phyloP scores from a whole-genome alignment of 2,113 vertebrate genomes.

The Eulemur macaco region DNA sequence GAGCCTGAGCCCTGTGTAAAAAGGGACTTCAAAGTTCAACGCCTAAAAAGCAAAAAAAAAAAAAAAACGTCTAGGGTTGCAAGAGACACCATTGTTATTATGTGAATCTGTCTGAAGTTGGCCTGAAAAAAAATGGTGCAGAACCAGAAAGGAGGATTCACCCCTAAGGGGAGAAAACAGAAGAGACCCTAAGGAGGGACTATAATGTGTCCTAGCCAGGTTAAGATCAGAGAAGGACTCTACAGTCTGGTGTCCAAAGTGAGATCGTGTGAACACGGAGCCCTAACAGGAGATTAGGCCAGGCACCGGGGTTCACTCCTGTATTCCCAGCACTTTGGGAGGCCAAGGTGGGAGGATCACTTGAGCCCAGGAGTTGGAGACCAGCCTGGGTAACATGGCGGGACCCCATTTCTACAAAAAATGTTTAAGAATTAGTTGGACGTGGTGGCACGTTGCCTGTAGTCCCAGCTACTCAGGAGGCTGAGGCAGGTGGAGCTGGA shows the following conservation, averaged over 20 bases:
- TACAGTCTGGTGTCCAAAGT: background rate
- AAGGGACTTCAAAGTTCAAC: background rate
- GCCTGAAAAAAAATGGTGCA: background rate
- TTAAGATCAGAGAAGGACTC: background rate
- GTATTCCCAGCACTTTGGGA: too few species aligned
- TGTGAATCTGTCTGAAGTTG: background rate
- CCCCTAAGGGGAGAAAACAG: background rate
- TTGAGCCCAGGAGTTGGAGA: too few species aligned
- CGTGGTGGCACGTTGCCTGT: too few species aligned
- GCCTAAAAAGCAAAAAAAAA: background rate
- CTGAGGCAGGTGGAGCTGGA: too few species aligned
- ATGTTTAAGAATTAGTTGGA: too few species aligned
- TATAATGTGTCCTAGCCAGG: background rate
- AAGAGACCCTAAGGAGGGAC: background rate
- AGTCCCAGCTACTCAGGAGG: too few species aligned
- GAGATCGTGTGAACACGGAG: background rate
- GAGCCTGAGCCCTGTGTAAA: background rate
- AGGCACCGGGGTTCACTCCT: too few species aligned
- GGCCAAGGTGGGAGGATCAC: too few species aligned
- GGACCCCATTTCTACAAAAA: too few species aligned
- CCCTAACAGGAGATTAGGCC: background rate
- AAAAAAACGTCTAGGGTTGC: background rate
- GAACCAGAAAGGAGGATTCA: background rate
- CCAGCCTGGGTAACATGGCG: too few species aligned
- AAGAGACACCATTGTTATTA: background rate